Evolutionary conservation across 2,113 vertebrate species (phyloP), one percentile per base, ranked within the genome.

Genomic region (Anhinga anhinga): DNA sequence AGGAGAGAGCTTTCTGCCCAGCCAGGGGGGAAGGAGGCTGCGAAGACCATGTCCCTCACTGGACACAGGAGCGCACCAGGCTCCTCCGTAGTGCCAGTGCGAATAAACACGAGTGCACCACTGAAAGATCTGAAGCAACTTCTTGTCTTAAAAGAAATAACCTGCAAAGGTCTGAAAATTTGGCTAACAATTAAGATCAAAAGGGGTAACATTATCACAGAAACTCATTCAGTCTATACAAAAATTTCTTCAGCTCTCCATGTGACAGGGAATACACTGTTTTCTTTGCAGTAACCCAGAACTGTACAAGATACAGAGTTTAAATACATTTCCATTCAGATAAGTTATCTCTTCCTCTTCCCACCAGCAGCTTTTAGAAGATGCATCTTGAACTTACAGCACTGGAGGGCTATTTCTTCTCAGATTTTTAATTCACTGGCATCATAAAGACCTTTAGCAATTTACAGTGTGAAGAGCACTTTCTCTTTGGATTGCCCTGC

Each of bases 391-490:
- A 96, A 86, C 76, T 88, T 82, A 44, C 11, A 90, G 59, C 62
- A 90, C 90, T 56, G 83, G 52, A 88, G 88, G 95, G 69, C 13
- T 85, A 94, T 90, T 96, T 87, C 82, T 90, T 86, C 95, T 76
- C 81, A 9, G 77, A 74, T 84, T 95, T 97, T 95, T 93, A 95
- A 95, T 94, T 93, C 82, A 88, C 83, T 92, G 77, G 83, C 94
- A 95, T 69, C 86, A 92, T 25, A 65, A 95, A 93, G 94, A 95
- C 96, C 90, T 88, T 91, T 3, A 76, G 92, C 95, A 91, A 96
- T 78, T 88, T 61, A 38, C 85, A 88, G 95, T 82, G 92, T 86
- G 94, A 97, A 87, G 91, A 97, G 95, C 83, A 65, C 80, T 84
- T 97, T 86, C 86, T 74, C 71, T 76, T 65, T 9, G 6, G 59